A percentile compares a stretch with the other conserved stretches of the same genome.
Evolutionary conservation across 37 sponge, comb jelly and placozoan species (phyloP).

Genomic region (Haliclona indistincta): DNA sequence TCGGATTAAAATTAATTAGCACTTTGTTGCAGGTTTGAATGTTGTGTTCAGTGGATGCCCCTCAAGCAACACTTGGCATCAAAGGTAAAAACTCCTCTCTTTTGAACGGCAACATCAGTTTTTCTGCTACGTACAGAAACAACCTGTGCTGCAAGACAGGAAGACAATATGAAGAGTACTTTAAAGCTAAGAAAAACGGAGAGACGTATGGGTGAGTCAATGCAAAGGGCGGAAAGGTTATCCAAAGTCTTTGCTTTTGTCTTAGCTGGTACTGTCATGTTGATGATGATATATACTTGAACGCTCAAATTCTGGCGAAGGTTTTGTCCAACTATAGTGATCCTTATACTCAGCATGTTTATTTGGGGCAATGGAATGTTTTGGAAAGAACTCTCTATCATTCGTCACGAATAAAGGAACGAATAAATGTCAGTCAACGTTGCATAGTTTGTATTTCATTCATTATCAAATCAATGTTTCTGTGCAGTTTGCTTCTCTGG

Average conservation of each 20-base stretch:
- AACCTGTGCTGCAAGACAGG: conserved; percentile 2
- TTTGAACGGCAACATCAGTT: neutral
- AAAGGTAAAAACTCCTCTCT: neutral
- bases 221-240: neutral
- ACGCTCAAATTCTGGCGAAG: neutral
- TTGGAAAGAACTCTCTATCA: neutral
- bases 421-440: too few relatives aligned
- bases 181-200: neutral
- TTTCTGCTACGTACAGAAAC: neutral
- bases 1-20: too few relatives aligned
- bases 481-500: too few relatives aligned
- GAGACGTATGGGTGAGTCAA: neutral
- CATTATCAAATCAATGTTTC: too few relatives aligned
- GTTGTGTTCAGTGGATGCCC: too few relatives aligned
- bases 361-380: neutral
- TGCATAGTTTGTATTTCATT: too few relatives aligned
- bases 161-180: neutral
- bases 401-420: too few relatives aligned
- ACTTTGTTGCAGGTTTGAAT: too few relatives aligned
- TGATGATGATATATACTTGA: conserved; percentile 4
- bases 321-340: neutral
- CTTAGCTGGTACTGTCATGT: conserved; percentile 4
- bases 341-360: neutral
- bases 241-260: neutral
- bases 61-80: too few relatives aligned